Evolutionary conservation across 2,113 vertebrate species (phyloP).

Genomic region (Protobothrops mucrosquamatus): DNA sequence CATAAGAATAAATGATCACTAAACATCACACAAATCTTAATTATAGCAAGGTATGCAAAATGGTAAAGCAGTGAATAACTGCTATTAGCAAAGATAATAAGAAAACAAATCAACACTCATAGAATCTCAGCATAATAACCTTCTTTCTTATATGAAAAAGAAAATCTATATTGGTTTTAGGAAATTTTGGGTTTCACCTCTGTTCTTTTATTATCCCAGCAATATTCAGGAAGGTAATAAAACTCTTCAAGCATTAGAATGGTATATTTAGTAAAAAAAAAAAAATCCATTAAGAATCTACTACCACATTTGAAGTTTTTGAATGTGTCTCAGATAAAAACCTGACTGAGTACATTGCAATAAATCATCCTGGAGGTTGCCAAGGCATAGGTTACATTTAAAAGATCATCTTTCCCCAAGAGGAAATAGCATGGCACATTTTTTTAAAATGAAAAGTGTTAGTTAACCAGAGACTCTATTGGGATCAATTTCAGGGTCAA

Average conservation of each 20-base stretch:
- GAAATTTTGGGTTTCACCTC: not conserved
- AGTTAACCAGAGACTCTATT: not conserved
- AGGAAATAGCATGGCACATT: not conserved
- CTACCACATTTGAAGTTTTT: not conserved
- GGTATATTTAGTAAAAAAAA: not conserved
- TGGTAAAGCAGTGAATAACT: not conserved
- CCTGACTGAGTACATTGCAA: not conserved
- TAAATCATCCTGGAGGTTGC: not conserved
- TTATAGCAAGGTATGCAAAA: not conserved
- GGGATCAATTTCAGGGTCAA: not conserved
- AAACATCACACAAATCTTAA: not conserved
- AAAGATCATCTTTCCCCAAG: not conserved
- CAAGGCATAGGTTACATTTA: not conserved
- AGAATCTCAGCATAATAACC: not conserved
- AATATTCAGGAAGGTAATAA: not conserved
- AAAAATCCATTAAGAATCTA: not conserved
- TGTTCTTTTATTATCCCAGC: not conserved
- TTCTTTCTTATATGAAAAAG: not conserved
- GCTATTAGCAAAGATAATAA: not conserved
- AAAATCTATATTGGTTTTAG: not conserved
- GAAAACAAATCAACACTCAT: not conserved
- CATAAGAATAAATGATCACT: not conserved
- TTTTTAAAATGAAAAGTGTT: not conserved
- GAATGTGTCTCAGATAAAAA: not conserved
- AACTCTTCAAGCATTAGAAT: not conserved